Evolutionary conservation across 1,140 invertebrate genomes (phyloP).

Genomic region (Frieseomelitta varia): DNA sequence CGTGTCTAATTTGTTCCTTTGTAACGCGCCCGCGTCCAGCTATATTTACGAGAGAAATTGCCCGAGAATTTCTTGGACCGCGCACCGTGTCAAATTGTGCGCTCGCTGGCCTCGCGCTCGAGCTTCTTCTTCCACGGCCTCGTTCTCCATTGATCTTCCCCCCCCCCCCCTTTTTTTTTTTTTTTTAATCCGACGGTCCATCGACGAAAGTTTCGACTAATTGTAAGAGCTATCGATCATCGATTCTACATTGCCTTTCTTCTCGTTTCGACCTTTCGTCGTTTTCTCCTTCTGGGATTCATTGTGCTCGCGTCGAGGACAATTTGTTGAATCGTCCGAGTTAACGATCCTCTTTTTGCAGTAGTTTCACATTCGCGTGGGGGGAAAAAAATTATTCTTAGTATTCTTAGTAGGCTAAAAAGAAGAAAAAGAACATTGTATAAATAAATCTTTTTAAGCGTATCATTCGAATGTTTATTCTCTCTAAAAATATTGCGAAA

Average conservation of each 20-base stretch:
- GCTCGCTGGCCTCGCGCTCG: background rate
- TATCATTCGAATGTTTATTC: background rate
- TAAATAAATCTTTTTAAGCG: background rate
- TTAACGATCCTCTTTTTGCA: background rate
- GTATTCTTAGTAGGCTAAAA: background rate
- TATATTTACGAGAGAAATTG: conserved; percentile 39
- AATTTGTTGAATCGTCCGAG: no score
- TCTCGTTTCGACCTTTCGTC: no score
- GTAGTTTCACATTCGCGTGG: no score
- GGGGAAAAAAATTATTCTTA: background rate
- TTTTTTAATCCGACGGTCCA: no score
- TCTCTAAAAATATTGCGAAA: background rate
- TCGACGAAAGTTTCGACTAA: no score
- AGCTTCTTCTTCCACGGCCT: background rate
- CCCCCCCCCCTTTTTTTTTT: no score
- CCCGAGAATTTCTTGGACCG: conserved; percentile 2
- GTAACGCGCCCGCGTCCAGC: conserved; percentile 23
- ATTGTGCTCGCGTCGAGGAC: no score
- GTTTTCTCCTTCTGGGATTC: no score
- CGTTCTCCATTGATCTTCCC: background rate
- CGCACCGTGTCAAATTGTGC: conserved; percentile 17
- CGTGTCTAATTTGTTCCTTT: conserved; percentile 36
- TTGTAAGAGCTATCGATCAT: no score
- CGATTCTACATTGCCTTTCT: no score
- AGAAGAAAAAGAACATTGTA: background rate